Evolutionary conservation across 2,797 vertebrate species (phyloP).

Genomic region (Intellagama lesueurii): DNA sequence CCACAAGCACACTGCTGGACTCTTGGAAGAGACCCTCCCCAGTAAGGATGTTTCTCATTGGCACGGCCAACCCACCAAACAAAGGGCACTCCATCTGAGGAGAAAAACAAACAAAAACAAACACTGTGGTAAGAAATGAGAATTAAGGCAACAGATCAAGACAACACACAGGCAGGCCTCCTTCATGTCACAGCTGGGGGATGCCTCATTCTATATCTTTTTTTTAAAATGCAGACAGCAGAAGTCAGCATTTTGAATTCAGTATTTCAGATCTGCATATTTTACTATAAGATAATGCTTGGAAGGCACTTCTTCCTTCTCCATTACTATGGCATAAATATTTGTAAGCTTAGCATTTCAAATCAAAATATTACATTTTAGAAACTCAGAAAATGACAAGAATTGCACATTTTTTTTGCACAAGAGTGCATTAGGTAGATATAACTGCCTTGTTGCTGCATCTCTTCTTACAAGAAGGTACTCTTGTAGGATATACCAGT

Average conservation of each 20-base stretch:
- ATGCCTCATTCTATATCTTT: not conserved
- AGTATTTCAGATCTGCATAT: constrained; percentile 14
- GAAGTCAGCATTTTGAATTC: constrained; percentile 18
- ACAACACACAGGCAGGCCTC: not conserved
- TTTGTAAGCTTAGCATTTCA: not conserved
- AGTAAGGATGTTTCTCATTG: constrained; percentile 91
- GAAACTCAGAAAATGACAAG: not conserved
- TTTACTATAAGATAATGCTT: not conserved
- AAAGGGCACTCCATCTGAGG: constrained; percentile 89
- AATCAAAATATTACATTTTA: not conserved
- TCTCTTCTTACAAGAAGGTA: not conserved
- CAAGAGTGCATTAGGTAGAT: not conserved
- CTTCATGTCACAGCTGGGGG: not conserved
- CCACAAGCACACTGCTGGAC: constrained; percentile 95
- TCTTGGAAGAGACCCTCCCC: constrained; percentile 92
- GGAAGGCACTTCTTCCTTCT: too few relatives aligned
- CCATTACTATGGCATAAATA: not conserved
- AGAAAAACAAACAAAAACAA: not conserved
- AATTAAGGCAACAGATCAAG: constrained; percentile 44
- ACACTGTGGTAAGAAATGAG: constrained; percentile 41
- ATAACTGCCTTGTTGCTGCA: not conserved
- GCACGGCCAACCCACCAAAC: constrained; percentile 94
- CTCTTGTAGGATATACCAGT: not conserved
- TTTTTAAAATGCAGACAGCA: not conserved
- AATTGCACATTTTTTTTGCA: not conserved